Conservation (phyloP, 2,888 invertebrate species). For the Ganaspis brasiliensis region DNA sequence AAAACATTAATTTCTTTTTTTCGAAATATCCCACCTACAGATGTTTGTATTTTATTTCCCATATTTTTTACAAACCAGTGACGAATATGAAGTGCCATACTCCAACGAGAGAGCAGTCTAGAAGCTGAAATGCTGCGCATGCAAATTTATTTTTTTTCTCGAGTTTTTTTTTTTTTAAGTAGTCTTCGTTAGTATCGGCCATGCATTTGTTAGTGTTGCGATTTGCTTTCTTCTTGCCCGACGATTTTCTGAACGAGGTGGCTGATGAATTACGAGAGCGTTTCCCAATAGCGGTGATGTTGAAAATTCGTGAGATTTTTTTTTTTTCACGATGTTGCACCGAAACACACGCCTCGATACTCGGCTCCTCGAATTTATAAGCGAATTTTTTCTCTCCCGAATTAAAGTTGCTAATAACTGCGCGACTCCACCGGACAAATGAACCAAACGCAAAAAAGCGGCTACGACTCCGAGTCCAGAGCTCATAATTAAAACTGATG, state of each 20-base stretch:
- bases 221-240: neutral
- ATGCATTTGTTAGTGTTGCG: conserved; percentile 55
- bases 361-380: conserved; percentile 38
- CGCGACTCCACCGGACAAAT: conserved; percentile 33
- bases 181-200: conserved; percentile 52
- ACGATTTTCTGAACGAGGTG: conserved; percentile 16
- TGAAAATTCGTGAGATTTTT: conserved; percentile 4
- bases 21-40: neutral
- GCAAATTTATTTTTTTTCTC: neutral
- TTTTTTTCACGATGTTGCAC: conserved; percentile 29
- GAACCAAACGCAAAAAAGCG: conserved; percentile 34
- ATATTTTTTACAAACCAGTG: conserved; percentile 25
- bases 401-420: conserved; percentile 35
- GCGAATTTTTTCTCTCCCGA: conserved; percentile 33
- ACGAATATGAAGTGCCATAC: conserved; percentile 79
- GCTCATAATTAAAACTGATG: conserved; percentile 24
- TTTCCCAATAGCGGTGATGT: conserved; percentile 39
- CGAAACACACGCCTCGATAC: conserved; percentile 39
- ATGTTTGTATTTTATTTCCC: conserved; percentile 5
- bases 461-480: conserved; percentile 36
- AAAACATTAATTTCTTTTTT: neutral
- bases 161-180: neutral
- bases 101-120: conserved; percentile 55
- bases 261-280: conserved; percentile 31
- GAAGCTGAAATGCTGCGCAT: conserved; percentile 29